Evolutionary conservation across 2,797 vertebrate genomes (phyloP), one percentile per base, ranked within the genome.

Genomic region (Manis pentadactyla): DNA sequence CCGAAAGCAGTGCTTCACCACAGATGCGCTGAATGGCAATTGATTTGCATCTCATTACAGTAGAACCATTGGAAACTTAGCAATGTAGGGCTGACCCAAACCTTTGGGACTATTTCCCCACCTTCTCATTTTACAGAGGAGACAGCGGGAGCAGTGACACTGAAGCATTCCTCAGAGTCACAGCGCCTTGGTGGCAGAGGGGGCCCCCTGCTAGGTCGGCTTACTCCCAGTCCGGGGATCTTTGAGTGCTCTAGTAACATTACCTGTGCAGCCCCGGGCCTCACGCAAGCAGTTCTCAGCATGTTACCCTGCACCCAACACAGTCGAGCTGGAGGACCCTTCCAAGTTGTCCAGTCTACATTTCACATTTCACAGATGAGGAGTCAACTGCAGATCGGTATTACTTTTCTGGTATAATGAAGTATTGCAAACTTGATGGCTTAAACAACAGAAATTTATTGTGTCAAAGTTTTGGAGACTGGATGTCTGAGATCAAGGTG

Each of bases 361-460:
- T 95, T 92, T 96, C 94, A 63, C 85, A 82, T 97, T 81, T 34
- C 57, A 37, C 51, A 34, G 39, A 71, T 23, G 53, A 75, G 57
- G 31, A 37, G 25, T 55, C 77, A 53, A 0, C 27, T 25, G 1
- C 25, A 74, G 6, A 18, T 59, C 31, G 63, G 5, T 21, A 6
- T 74, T 23, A n/a, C 34, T 55, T 66, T 66, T 27, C 42, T 25
- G 4, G 19, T 39, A 0, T 57, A 12, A 49, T 17, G 42, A 46
- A 68, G 14, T 7, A 12, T 34, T 34, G 14, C 51, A 31, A 2
- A 39, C 15, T 46, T 27, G 57, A 15, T 11, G 55, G 13, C 14
- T 27, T 15, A 4, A n/a, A 34, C 31, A 53, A 31, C 2, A 23
- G 12, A 73, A 19, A 19, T 46, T 1, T 4, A 8, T 55, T 2